A percentile compares a stretch with the other conserved stretches of the same genome.
Conservation (phyloP, 2,888 invertebrate species). For the Ernsta delagoae region DNA sequence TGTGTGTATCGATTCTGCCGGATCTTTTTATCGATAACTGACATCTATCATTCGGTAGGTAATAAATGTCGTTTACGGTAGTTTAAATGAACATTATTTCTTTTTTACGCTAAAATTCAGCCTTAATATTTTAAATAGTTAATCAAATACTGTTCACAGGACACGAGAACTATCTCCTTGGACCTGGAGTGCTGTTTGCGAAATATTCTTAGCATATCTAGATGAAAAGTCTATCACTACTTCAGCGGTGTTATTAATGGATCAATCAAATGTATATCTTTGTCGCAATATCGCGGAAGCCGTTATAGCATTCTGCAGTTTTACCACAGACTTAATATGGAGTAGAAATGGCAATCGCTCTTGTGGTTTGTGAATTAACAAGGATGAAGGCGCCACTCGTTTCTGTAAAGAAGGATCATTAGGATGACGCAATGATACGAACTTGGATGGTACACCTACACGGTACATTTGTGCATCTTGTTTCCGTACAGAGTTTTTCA, state of each 20-base stretch:
- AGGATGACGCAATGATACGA: too few species aligned
- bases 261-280: conserved; percentile 45
- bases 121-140: not conserved
- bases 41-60: not conserved
- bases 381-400: not conserved
- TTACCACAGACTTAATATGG: not conserved
- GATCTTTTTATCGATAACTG: conserved; percentile 1
- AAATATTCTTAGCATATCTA: conserved; percentile 14
- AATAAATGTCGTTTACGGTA: not conserved
- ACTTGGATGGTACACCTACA: too few species aligned
- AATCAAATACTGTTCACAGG: too few species aligned
- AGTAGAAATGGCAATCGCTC: conserved; percentile 1
- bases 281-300: conserved; percentile 44
- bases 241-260: conserved; percentile 45
- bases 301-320: conserved; percentile 37
- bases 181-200: conserved; percentile 8
- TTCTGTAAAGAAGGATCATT: not conserved
- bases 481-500: too few species aligned
- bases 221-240: conserved; percentile 31
- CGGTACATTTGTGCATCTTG: too few species aligned
- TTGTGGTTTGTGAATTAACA: not conserved
- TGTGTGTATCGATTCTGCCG: conserved; percentile 4
- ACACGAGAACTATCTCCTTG: not conserved
- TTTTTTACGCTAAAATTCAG: not conserved
- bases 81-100: not conserved